Evolutionary conservation across 2,888 invertebrate genomes (phyloP).

Genomic region (Sarcophaga subvicina): DNA sequence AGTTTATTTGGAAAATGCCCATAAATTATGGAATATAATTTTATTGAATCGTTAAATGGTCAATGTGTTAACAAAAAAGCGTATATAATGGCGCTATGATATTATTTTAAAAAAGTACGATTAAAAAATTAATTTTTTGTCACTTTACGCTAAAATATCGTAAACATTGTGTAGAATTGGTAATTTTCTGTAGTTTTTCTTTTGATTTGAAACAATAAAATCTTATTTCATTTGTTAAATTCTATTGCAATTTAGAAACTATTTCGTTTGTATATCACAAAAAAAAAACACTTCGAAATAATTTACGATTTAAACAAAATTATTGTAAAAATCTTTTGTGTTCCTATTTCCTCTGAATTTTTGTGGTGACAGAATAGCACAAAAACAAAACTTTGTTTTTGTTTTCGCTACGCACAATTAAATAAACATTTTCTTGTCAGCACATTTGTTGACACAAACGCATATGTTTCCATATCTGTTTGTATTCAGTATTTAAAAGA

Average conservation of each 20-base stretch:
- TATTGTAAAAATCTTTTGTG: background rate
- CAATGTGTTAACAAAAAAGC: no score
- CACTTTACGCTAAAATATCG: no score
- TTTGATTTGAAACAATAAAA: background rate
- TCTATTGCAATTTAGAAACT: background rate
- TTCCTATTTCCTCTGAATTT: conserved; percentile 5
- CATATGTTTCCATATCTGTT: conserved; percentile 23
- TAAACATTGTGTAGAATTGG: no score
- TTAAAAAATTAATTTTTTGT: no score
- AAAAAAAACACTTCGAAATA: conserved; percentile 25
- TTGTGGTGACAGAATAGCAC: conserved; percentile 34
- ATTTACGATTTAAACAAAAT: conserved; percentile 5
- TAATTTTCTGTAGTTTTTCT: no score
- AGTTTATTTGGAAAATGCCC: no score
- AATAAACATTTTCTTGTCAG: conserved; percentile 64
- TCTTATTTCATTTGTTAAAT: background rate
- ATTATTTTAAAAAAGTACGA: no score
- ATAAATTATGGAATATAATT: no score
- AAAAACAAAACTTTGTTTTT: conserved; percentile 13
- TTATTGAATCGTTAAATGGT: no score
- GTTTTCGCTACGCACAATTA: conserved; percentile 70
- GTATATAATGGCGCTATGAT: no score
- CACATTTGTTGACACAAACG: conserved; percentile 4
- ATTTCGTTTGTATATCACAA: conserved; percentile 1
- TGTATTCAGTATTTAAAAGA: background rate